These are phyloP conservation scores for Phylloscopus trochilus DNA, from an alignment of 2,113 vertebrate species.

Conservation along the genomic window DNA sequence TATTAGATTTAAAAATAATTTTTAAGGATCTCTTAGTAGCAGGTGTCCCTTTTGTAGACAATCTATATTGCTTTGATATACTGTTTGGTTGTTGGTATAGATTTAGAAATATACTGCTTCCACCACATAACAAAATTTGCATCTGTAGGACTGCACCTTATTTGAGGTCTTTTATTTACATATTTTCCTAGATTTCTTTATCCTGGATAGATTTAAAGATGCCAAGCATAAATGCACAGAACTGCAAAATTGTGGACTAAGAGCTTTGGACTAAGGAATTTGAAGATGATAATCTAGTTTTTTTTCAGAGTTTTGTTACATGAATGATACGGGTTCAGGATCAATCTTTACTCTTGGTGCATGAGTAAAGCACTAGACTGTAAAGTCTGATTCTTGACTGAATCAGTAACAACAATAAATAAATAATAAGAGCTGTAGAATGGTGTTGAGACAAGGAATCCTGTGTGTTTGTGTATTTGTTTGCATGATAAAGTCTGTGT, in stretches of 20 bases:
- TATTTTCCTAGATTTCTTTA: background rate
- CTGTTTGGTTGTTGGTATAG: background rate
- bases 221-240: background rate
- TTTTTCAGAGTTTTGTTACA: background rate
- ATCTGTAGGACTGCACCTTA: background rate
- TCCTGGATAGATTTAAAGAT: background rate
- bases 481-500: background rate
- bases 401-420: slow-evolving; percentile 9
- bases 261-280: background rate
- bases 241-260: background rate
- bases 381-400: slow-evolving; percentile 16
- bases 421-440: slow-evolving; percentile 31
- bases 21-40: background rate
- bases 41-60: background rate
- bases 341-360: background rate
- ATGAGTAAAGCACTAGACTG: background rate
- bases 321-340: accelerated
- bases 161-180: background rate
- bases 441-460: background rate
- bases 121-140: background rate
- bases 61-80: background rate
- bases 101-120: background rate
- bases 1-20: background rate
- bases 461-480: background rate
- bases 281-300: background rate